Conservation (phyloP, 2,888 invertebrate genomes). For the Phlogophora meticulosa region DNA sequence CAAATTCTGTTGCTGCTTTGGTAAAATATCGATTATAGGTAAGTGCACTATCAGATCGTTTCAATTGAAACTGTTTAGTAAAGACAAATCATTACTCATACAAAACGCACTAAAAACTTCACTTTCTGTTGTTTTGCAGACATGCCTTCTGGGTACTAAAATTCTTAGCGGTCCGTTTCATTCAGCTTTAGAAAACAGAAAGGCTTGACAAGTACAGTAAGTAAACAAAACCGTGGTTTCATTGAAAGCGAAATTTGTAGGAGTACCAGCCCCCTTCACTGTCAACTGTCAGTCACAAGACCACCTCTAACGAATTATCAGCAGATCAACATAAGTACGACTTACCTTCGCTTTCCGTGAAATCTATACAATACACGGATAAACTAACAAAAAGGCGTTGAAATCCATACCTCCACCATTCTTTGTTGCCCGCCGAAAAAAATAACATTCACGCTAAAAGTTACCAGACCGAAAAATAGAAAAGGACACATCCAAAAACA, state of each 20-base stretch:
- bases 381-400: conserved; percentile 89
- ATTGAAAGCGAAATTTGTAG: conserved; percentile 83
- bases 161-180: conserved; percentile 60
- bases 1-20: conserved; percentile 34
- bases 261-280: conserved; percentile 74
- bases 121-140: not conserved
- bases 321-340: conserved; percentile 77
- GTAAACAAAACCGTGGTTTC: conserved; percentile 54
- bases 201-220: conserved; percentile 55
- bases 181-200: conserved; percentile 47
- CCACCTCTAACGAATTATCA: conserved; percentile 84
- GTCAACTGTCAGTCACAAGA: conserved; percentile 84
- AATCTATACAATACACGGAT: conserved; percentile 82
- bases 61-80: conserved; percentile 22
- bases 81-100: conserved; percentile 1
- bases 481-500: conserved; percentile 87
- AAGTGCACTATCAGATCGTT: conserved; percentile 1
- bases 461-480: conserved; percentile 88
- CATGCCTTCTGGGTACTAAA: not conserved
- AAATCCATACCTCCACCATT: conserved; percentile 85
- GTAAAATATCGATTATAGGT: conserved; percentile 51
- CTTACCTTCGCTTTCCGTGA: conserved; percentile 86
- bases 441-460: conserved; percentile 82
- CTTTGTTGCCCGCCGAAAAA: conserved; percentile 75
- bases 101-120: not conserved